A percentile compares a stretch with the other conserved stretches of the same genome.
phyloP scores from a whole-genome alignment of 2,888 invertebrate species.

The Eristalinus sepulchralis region DNA sequence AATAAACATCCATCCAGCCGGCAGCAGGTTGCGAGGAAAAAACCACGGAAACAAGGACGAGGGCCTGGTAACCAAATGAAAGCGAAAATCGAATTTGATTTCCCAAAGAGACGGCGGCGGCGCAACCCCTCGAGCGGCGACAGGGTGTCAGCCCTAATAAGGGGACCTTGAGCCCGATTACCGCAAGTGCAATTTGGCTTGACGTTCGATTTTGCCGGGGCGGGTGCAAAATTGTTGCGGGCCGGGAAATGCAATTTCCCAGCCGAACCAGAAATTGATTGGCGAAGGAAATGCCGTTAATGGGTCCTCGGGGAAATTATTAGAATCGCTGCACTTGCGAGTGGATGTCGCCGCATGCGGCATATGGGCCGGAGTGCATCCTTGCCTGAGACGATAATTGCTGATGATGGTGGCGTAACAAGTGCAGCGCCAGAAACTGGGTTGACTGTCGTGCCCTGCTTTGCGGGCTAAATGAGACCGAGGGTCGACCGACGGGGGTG shows the following conservation, averaged over 20 bases:
- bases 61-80: constrained; percentile 57
- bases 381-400: constrained; percentile 38
- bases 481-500: too few species aligned
- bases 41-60: constrained; percentile 38
- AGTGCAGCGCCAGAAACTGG: constrained; percentile 12
- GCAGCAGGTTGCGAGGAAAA: constrained; percentile 8
- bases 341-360: constrained; percentile 10
- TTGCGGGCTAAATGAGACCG: not conserved
- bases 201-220: constrained; percentile 59
- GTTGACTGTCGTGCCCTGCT: not conserved
- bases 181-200: constrained; percentile 65
- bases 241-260: constrained; percentile 65
- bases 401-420: constrained; percentile 47
- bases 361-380: constrained; percentile 17
- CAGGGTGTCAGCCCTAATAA: constrained; percentile 58
- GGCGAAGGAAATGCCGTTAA: constrained; percentile 60
- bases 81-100: constrained; percentile 63
- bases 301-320: constrained; percentile 67
- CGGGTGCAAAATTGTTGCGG: constrained; percentile 28
- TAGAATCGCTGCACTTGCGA: constrained; percentile 35
- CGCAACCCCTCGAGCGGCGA: constrained; percentile 28
- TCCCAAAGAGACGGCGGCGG: constrained; percentile 40
- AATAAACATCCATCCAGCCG: constrained; percentile 46
- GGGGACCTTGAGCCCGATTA: constrained; percentile 68
- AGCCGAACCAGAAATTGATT: constrained; percentile 62